A percentile compares a stretch with the other conserved stretches of the same genome.
Conservation (phyloP, 2,113 vertebrate species). For the Narcine bancroftii region DNA sequence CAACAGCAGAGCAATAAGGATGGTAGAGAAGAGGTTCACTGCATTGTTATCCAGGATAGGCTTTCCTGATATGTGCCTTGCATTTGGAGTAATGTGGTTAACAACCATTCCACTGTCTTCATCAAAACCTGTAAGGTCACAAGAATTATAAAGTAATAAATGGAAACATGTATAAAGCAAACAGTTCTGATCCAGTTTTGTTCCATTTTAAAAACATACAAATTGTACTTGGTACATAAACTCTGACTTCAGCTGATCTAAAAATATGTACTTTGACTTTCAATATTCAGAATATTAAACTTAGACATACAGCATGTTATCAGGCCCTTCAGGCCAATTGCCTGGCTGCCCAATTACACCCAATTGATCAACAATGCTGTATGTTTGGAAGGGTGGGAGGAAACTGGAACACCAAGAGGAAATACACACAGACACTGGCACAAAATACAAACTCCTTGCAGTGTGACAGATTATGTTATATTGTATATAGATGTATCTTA, state of each 20-base stretch:
- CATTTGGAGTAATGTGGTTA: constrained; percentile 59
- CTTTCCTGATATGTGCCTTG: constrained; percentile 74
- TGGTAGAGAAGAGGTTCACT: constrained; percentile 87
- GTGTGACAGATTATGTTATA: no score
- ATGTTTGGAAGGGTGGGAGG: no score
- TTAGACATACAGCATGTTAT: no score
- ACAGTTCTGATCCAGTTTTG: neutral
- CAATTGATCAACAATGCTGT: no score
- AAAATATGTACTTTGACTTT: neutral
- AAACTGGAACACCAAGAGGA: no score
- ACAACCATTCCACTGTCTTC: constrained; percentile 74
- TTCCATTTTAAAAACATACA: no score
- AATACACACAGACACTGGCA: no score
- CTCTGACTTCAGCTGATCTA: neutral
- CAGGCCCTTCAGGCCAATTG: no score
- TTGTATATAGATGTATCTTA: no score
- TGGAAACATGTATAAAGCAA: neutral
- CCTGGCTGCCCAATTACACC: no score
- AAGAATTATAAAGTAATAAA: constrained; percentile 9
- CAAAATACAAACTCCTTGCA: no score
- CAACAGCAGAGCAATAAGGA: constrained; percentile 73
- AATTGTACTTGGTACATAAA: neutral
- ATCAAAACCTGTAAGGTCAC: constrained; percentile 70
- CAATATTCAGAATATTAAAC: neutral
- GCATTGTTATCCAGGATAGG: constrained; percentile 90